Evolutionary conservation across 2,113 vertebrate genomes (phyloP).

Genomic region (Arvicanthis niloticus): DNA sequence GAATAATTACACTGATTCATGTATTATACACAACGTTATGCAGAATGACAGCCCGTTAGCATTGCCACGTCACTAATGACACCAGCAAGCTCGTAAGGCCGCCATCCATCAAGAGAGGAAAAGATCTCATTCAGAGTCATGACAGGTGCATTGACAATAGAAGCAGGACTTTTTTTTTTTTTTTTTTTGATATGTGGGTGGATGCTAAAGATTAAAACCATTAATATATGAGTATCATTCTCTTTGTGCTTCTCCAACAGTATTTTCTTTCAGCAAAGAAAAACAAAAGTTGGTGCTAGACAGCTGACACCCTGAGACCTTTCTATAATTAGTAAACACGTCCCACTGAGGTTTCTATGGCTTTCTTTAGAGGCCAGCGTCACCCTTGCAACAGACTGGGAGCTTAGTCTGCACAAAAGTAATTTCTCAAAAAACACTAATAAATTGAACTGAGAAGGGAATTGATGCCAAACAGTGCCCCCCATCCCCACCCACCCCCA

Average conservation of each 20-base stretch:
- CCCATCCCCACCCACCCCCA: neutral
- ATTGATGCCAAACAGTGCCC: slow-evolving; percentile 2
- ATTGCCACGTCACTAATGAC: slow-evolving; percentile 48
- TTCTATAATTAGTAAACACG: neutral
- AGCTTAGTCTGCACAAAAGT: slow-evolving; percentile 45
- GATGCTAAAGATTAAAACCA: slow-evolving; percentile 47
- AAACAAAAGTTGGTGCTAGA: slow-evolving; percentile 29
- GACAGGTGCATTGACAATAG: slow-evolving; percentile 49
- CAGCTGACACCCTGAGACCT: slow-evolving; percentile 13
- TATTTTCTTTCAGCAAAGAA: slow-evolving; percentile 69
- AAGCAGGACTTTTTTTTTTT: neutral
- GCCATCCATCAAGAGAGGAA: slow-evolving; percentile 59
- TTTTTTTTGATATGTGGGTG: slow-evolving; percentile 10
- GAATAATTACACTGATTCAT: slow-evolving; percentile 75
- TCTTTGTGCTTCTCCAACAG: neutral
- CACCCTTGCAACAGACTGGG: neutral
- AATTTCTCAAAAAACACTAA: slow-evolving; percentile 35
- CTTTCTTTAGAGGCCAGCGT: neutral
- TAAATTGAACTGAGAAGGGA: neutral
- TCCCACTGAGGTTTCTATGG: neutral
- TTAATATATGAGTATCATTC: slow-evolving; percentile 65
- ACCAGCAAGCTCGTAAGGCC: slow-evolving; percentile 76
- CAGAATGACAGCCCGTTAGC: slow-evolving; percentile 78
- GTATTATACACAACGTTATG: neutral
- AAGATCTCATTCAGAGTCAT: slow-evolving; percentile 51